Evolutionary conservation across 2,113 vertebrate genomes (phyloP).

Genomic region (Anhinga rufa): DNA sequence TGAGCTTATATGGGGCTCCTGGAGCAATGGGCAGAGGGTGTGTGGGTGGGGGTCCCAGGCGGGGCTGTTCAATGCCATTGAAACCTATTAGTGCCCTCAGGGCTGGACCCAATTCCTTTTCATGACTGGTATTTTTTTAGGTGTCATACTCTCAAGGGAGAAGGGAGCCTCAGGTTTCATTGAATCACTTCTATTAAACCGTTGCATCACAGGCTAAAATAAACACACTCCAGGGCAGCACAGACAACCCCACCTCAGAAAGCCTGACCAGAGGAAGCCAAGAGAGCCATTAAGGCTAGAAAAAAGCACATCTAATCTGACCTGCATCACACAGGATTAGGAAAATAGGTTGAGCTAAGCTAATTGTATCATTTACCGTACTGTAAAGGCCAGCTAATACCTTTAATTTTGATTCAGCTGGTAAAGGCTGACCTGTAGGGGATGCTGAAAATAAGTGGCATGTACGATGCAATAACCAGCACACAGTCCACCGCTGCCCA

Average conservation of each 20-base stretch:
- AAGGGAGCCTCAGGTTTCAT: not conserved
- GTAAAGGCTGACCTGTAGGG: not conserved
- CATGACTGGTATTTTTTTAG: not conserved
- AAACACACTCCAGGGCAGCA: not conserved
- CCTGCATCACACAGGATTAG: not conserved
- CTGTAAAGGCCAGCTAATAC: not conserved
- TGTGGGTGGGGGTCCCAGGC: not conserved
- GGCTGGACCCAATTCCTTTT: not conserved
- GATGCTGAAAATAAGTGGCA: not conserved
- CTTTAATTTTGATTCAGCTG: not conserved
- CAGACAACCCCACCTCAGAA: not conserved
- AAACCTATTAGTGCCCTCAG: not conserved
- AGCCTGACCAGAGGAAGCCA: not conserved
- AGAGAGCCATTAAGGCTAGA: not conserved
- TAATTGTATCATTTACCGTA: not conserved
- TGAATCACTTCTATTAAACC: not conserved
- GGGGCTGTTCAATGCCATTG: not conserved
- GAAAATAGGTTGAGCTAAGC: not conserved
- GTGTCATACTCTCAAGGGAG: not conserved
- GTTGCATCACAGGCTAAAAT: not conserved
- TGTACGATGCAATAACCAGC: fast-evolving
- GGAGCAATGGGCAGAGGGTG: not conserved
- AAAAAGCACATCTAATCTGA: not conserved
- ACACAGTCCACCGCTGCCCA: not conserved
- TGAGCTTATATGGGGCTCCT: not conserved